These are phyloP conservation scores for Arizona elegans DNA, from an alignment of 2,113 vertebrate genomes.

Conservation along the genomic window DNA sequence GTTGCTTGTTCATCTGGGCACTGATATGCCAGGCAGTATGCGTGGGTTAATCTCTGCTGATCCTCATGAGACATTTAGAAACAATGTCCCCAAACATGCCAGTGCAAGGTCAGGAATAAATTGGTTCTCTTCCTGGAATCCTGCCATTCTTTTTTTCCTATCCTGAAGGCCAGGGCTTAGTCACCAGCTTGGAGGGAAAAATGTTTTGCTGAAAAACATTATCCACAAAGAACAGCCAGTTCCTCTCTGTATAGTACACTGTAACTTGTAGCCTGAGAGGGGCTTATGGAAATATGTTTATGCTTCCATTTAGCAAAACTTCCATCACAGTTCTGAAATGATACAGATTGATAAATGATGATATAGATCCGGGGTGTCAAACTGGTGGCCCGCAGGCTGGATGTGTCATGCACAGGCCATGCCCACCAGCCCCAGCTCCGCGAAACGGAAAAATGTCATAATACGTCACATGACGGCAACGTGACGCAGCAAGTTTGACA, in stretches of 20 bases:
- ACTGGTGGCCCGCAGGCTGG: no score
- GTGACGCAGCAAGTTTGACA: no score
- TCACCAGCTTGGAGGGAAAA: constrained; percentile 20
- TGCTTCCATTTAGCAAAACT: neutral
- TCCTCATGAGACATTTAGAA: constrained; percentile 28
- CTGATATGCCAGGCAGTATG: neutral
- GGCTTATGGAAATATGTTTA: neutral
- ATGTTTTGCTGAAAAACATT: constrained; percentile 16
- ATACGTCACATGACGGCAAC: no score
- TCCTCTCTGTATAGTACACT: neutral
- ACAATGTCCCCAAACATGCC: constrained; percentile 35
- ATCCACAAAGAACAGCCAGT: constrained; percentile 26
- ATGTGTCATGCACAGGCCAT: no score
- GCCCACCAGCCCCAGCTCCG: no score
- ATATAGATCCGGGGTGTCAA: no score
- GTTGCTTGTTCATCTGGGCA: neutral
- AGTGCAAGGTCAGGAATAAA: constrained; percentile 4
- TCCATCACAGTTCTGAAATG: neutral
- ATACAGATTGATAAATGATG: neutral
- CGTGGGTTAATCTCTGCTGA: constrained; percentile 3
- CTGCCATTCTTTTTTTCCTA: constrained; percentile 17
- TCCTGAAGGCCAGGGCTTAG: constrained; percentile 22
- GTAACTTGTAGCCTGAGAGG: neutral
- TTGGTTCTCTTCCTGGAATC: constrained; percentile 33
- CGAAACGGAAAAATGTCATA: no score